Base-by-base conservation (phyloP, 2,113 vertebrate species). In the Gila orcuttii region DNA sequence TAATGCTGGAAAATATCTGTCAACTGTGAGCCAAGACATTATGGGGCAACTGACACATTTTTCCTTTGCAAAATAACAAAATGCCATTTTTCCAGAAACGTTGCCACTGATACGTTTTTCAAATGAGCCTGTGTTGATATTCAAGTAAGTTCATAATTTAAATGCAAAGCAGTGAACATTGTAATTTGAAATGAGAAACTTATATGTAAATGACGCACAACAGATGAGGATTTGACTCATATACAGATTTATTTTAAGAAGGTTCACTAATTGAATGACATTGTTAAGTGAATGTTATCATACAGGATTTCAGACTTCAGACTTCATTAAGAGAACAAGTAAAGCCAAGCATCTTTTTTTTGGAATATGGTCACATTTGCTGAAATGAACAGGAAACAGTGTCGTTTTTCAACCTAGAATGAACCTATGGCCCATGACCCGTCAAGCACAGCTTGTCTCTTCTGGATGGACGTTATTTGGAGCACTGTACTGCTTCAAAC, bases 181-280 rank as follows among this genome's bases (percentile, higher is more conserved):
- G 55, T 8, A 57, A 21, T 57, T 21, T 57, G 19, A 57, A 21
- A 57, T 8, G 2, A 57, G 19, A 57, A 21, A 21, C 17, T 6
- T 55, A 7, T 71, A 57, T 75, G 36, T 25, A 42, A 88, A 74
- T 59, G 3, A 82, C 3, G 2, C 39, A 69, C 8, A 21, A 57
- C 33, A 33, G 19, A 69, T 25, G 21, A 87, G 21, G 31, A 57
- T 33, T 66, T 45, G 28, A 68, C 33, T 78, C 31, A 82, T 89
- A 89, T 88, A 88, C 55, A 89, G 47, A 83, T 89, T 89, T 86
- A 89, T 89, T 89, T 78, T 6, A 86, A 84, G 28, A 87, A 77
- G 80, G 25, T 75, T 52, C 60, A 25, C 69, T 81, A 78, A 84
- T 33, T 87, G 80, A 55, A 89, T 81, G 82, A 89, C 74, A 88